Conservation (phyloP, 2,797 vertebrate species). For the Phalanger gymnotis region DNA sequence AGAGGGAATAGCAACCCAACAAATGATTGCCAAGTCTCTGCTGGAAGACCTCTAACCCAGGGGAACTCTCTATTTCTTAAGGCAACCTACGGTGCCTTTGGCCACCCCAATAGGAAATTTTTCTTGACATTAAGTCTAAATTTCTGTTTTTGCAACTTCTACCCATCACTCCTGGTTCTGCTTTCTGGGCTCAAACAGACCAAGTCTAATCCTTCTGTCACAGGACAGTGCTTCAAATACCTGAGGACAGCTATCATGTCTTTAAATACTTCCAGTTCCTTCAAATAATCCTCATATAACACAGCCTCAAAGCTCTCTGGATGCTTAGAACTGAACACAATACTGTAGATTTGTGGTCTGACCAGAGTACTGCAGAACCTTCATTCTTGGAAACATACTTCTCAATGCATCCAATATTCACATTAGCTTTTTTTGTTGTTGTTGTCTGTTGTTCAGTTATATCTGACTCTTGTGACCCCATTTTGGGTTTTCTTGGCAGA, state of each 20-base stretch:
- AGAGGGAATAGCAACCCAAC: neutral
- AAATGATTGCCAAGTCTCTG: neutral
- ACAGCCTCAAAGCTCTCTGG: neutral
- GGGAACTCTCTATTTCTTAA: neutral
- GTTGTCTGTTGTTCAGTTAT: neutral
- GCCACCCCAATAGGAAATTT: neutral
- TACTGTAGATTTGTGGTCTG: neutral
- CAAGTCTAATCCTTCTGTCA: neutral
- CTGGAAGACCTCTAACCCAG: neutral
- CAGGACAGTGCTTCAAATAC: neutral
- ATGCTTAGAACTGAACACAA: neutral
- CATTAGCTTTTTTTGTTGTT: neutral
- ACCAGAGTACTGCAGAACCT: neutral
- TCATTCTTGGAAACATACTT: neutral
- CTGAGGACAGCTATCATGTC: neutral
- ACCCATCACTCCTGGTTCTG: neutral
- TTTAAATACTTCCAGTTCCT: neutral
- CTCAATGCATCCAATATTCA: neutral
- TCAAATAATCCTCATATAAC: neutral
- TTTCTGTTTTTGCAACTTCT: neutral
- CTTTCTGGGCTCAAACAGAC: neutral
- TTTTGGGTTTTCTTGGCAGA: neutral
- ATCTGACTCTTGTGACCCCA: neutral
- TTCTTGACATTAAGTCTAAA: neutral
- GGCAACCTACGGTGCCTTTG: neutral